A percentile compares a stretch with the other conserved stretches of the same genome.
phyloP scores from a whole-genome alignment of 2,113 vertebrate species.

The Todiramphus saurophagus region DNA sequence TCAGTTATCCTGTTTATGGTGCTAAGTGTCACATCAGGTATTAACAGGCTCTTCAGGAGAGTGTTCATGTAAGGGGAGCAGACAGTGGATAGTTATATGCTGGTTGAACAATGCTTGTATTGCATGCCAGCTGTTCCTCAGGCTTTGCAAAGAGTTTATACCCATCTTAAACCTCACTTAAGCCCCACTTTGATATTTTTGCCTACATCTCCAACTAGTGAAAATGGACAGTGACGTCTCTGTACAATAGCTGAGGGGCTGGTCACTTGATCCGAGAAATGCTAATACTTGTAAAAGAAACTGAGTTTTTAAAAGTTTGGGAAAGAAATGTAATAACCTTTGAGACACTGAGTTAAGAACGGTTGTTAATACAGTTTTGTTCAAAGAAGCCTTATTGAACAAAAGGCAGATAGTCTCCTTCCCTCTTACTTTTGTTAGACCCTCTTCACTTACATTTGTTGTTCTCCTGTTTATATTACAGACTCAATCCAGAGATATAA shows the following conservation, averaged over 20 bases:
- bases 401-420: not conserved
- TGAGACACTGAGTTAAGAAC: not conserved
- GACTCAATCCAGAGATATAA: not conserved
- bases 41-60: not conserved
- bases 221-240: not conserved
- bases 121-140: constrained; percentile 33
- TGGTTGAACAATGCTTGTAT: not conserved
- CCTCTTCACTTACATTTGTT: not conserved
- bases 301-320: not conserved
- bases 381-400: not conserved
- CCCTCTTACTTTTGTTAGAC: not conserved
- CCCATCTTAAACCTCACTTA: not conserved
- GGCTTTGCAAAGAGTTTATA: constrained; percentile 14
- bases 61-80: not conserved
- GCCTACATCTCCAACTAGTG: not conserved
- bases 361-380: not conserved
- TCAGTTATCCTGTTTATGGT: not conserved
- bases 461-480: not conserved
- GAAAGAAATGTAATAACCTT: not conserved
- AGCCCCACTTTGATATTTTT: constrained; percentile 4
- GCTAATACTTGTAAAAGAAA: not conserved
- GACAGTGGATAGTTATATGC: not conserved
- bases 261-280: not conserved
- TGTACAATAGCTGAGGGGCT: not conserved
- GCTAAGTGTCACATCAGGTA: not conserved